A percentile compares a stretch with the other conserved stretches of the same genome.
phyloP scores from a whole-genome alignment of 2,888 invertebrate genomes.

The Hirtodrosophila alboralis region DNA sequence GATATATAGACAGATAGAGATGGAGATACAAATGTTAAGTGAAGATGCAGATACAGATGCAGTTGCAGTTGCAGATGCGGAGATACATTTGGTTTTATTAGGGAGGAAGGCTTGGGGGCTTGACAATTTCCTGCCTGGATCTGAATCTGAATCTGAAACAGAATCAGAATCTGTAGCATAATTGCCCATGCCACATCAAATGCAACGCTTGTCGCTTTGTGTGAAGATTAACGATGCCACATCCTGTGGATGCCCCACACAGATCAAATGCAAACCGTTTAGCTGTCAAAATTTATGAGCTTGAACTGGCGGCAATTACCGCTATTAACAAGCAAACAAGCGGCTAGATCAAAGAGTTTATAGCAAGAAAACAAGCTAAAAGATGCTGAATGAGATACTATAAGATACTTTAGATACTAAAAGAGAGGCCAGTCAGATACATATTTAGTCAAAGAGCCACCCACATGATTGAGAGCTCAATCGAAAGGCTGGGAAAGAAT shows the following conservation, averaged over 20 bases:
- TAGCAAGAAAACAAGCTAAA: not conserved
- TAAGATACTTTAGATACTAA: not conserved
- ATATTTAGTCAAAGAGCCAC: too few species aligned
- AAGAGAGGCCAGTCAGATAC: too few species aligned
- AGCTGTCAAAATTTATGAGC: conserved; percentile 75
- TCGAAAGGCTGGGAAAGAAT: conserved; percentile 47
- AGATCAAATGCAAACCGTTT: conserved; percentile 53
- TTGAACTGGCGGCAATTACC: conserved; percentile 61
- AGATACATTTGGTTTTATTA: conserved; percentile 57
- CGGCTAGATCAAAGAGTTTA: conserved; percentile 64
- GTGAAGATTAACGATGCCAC: conserved; percentile 68
- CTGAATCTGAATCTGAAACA: not conserved
- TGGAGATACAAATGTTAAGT: conserved; percentile 24
- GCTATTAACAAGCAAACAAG: conserved; percentile 65
- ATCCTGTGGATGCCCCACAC: conserved; percentile 63
- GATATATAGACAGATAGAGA: conserved; percentile 1
- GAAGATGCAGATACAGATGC: conserved; percentile 35
- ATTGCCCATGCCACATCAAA: conserved; percentile 66
- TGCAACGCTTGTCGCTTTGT: conserved; percentile 17
- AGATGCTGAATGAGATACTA: too few species aligned
- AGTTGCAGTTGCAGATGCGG: conserved; percentile 39
- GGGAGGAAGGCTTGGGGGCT: conserved; percentile 37
- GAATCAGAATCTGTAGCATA: conserved; percentile 28
- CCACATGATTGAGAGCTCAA: conserved; percentile 58
- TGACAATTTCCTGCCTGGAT: conserved; percentile 68